A percentile compares a stretch with the other conserved stretches of the same genome.
These are phyloP conservation scores for Botrylloides violaceus DNA, from an alignment of 23 tunicate species.

Conservation along the genomic window DNA sequence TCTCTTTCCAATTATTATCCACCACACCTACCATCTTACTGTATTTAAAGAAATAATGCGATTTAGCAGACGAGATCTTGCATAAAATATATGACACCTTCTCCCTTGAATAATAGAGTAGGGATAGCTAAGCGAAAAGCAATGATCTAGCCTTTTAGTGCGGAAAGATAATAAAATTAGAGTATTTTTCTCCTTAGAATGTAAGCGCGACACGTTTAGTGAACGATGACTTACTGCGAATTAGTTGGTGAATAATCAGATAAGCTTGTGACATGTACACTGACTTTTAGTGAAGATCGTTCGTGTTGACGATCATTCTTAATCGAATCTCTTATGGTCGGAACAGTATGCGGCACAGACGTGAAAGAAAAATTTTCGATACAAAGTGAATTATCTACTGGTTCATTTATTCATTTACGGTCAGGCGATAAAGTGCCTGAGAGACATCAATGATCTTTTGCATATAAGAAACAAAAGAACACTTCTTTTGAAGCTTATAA, in stretches of 20 bases:
- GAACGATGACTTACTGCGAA: slow-evolving; percentile 25
- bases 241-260: slow-evolving; percentile 23
- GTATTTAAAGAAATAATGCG: background rate
- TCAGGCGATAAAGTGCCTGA: slow-evolving; percentile 16
- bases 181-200: background rate
- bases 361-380: slow-evolving; percentile 18
- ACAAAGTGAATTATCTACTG: slow-evolving; percentile 22
- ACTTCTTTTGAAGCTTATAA: too few relatives aligned
- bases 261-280: slow-evolving; percentile 21
- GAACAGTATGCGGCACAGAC: slow-evolving; percentile 17
- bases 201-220: slow-evolving; percentile 4
- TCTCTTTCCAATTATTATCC: background rate
- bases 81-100: slow-evolving; percentile 9
- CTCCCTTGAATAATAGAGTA: slow-evolving; percentile 18
- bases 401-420: slow-evolving; percentile 5
- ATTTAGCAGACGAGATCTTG: background rate
- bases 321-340: slow-evolving; percentile 21
- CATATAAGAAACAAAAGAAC: too few relatives aligned
- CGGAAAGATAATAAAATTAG: slow-evolving; percentile 10
- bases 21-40: background rate
- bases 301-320: slow-evolving; percentile 32
- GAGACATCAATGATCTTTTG: too few relatives aligned
- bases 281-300: slow-evolving; percentile 17
- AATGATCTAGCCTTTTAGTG: slow-evolving; percentile 28
- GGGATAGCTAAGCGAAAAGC: slow-evolving; percentile 17